Conservation (phyloP, 1,140 invertebrate species). For the Coenobita brevimanus region DNA sequence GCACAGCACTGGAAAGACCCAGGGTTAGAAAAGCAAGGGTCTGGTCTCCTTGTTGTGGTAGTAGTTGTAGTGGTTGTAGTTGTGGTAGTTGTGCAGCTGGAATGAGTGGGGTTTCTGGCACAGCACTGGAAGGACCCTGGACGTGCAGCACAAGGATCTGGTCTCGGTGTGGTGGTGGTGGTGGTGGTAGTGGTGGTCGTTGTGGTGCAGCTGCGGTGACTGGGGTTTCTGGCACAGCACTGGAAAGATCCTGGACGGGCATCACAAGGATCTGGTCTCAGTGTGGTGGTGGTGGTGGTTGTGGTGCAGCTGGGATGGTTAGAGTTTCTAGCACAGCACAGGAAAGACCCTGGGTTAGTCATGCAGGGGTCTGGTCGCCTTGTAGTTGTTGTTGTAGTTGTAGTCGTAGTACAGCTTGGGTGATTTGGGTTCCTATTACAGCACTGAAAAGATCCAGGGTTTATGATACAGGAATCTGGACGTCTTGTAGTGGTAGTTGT, state of each 20-base stretch:
- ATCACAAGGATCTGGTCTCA: constrained; percentile 42
- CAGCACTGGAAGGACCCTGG: constrained; percentile 45
- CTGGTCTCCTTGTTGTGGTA: constrained; percentile 39
- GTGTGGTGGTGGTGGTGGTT: constrained; percentile 45
- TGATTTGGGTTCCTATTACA: constrained; percentile 33
- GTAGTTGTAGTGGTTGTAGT: constrained; percentile 33
- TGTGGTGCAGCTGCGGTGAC: constrained; percentile 40
- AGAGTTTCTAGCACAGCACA: constrained; percentile 49
- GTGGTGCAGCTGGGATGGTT: constrained; percentile 44
- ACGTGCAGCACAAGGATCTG: constrained; percentile 31
- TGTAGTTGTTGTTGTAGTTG: constrained; percentile 46
- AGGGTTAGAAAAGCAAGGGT: constrained; percentile 47
- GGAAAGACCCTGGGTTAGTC: constrained; percentile 25
- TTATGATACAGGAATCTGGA: constrained; percentile 25
- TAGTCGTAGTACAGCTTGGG: constrained; percentile 12
- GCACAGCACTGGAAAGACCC: constrained; percentile 55
- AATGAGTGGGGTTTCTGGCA: constrained; percentile 44
- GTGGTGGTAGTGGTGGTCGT: constrained; percentile 30
- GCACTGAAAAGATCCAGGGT: constrained; percentile 35
- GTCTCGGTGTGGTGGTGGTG: constrained; percentile 27
- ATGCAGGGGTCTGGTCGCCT: constrained; percentile 31
- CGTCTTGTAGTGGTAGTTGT: constrained; percentile 20
- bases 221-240: constrained; percentile 51
- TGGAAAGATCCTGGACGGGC: constrained; percentile 38
- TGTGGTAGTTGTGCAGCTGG: constrained; percentile 36